phyloP scores from a whole-genome alignment of 2,888 invertebrate genomes.

The Agrochola macilenta region DNA sequence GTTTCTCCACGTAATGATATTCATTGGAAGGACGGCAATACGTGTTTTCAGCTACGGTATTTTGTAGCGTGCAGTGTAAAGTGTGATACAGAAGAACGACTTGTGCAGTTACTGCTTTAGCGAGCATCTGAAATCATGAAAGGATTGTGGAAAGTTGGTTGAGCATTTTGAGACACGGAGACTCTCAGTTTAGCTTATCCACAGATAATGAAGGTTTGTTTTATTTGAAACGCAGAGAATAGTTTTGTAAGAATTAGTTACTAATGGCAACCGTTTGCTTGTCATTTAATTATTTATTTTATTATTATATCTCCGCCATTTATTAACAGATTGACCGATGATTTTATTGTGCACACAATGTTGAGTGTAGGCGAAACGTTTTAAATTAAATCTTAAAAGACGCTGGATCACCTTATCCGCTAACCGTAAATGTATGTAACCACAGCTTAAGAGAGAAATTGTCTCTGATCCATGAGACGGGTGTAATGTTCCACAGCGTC shows the following conservation, averaged over 20 bases:
- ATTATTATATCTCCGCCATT: not conserved
- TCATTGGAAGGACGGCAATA: slow-evolving; percentile 38
- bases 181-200: not conserved
- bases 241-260: not conserved
- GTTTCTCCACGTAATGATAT: slow-evolving; percentile 58
- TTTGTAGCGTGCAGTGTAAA: slow-evolving; percentile 20
- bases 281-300: not conserved
- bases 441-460: slow-evolving; percentile 23
- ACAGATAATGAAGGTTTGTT: not conserved
- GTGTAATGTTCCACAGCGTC: slow-evolving; percentile 44
- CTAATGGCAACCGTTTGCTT: not conserved
- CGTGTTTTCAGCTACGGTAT: slow-evolving; percentile 26
- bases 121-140: not conserved
- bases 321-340: not conserved
- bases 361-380: not conserved
- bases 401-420: not conserved
- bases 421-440: slow-evolving; percentile 13
- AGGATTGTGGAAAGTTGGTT: not conserved
- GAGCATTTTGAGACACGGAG: not conserved
- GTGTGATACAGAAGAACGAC: not conserved
- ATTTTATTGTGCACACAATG: not conserved
- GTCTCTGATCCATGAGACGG: slow-evolving; percentile 30
- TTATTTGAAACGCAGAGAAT: not conserved
- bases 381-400: not conserved
- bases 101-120: not conserved